Conservation (phyloP, 1,140 invertebrate genomes). For the Charaxes varanes region DNA sequence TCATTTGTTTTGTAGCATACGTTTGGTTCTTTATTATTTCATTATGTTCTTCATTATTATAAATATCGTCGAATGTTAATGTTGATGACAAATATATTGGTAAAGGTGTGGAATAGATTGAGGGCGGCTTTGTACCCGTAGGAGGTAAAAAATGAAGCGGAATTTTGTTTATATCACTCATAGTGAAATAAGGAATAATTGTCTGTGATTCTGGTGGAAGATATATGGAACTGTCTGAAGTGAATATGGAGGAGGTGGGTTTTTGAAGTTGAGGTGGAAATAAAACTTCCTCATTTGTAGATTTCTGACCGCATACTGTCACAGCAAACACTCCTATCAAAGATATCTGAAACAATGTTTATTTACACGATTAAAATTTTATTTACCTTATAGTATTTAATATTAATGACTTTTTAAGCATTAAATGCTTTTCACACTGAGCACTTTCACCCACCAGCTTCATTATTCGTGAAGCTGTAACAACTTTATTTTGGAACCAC, state of each 20-base stretch:
- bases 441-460: slow-evolving; percentile 62
- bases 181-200: slow-evolving; percentile 46
- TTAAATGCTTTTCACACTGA: slow-evolving; percentile 31
- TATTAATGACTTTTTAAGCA: too few species aligned
- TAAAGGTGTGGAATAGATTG: slow-evolving; percentile 42
- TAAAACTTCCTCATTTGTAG: slow-evolving; percentile 37
- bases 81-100: slow-evolving; percentile 43
- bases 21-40: slow-evolving; percentile 12
- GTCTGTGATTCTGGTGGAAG: slow-evolving; percentile 53
- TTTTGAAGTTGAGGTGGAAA: slow-evolving; percentile 53
- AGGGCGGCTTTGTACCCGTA: slow-evolving; percentile 40
- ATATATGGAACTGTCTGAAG: slow-evolving; percentile 51
- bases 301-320: slow-evolving; percentile 27
- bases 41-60: slow-evolving; percentile 30
- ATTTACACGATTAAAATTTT: slow-evolving; percentile 1
- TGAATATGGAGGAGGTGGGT: slow-evolving; percentile 29
- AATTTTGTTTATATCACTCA: slow-evolving; percentile 47
- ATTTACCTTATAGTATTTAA: slow-evolving; percentile 23
- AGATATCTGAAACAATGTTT: slow-evolving; percentile 49
- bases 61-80: slow-evolving; percentile 32
- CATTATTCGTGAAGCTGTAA: slow-evolving; percentile 55
- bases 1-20: background rate
- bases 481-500: slow-evolving; percentile 23
- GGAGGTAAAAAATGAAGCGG: slow-evolving; percentile 47
- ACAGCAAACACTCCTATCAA: slow-evolving; percentile 27